Conservation (phyloP, 2,888 invertebrate species). For the Pristionchus entomophagus region DNA sequence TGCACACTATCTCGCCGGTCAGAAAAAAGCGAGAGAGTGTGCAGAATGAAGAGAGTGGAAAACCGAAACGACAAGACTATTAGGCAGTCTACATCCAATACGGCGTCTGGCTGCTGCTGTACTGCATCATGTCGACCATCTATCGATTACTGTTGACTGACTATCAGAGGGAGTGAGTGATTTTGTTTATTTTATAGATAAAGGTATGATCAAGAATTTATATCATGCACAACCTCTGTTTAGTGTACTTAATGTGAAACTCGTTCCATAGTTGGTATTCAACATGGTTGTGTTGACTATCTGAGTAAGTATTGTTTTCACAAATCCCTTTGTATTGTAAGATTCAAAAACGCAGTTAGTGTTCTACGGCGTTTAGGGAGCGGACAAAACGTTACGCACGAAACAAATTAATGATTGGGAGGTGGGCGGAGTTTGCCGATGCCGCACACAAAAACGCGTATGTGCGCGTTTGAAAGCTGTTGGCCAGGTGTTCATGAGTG, state of each 20-base stretch:
- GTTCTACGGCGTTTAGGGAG: too few relatives aligned
- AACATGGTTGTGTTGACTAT: too few relatives aligned
- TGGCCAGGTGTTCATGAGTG: too few relatives aligned
- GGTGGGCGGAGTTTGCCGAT: too few relatives aligned
- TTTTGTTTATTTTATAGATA: neutral
- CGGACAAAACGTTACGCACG: too few relatives aligned
- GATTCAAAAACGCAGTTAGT: too few relatives aligned
- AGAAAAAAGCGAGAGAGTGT: neutral
- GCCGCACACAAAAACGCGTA: too few relatives aligned
- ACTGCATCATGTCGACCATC: neutral
- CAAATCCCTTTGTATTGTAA: neutral
- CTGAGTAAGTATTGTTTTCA: neutral
- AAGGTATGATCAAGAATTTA: neutral
- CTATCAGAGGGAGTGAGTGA: constrained; percentile 18
- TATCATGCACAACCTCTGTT: neutral
- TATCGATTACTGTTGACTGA: constrained; percentile 16
- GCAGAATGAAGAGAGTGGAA: neutral
- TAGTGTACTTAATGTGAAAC: neutral
- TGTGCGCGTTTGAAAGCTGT: too few relatives aligned
- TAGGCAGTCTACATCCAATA: constrained; percentile 43
- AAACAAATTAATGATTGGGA: too few relatives aligned
- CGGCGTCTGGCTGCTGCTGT: constrained; percentile 43
- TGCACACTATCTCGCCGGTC: neutral
- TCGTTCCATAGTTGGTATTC: neutral
- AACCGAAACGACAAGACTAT: neutral